Percentiles rank a stretch among this genome's conserved stretches.
Evolutionary conservation across 2,113 vertebrate species (phyloP).

Genomic region (Phalacrocorax pelagicus): DNA sequence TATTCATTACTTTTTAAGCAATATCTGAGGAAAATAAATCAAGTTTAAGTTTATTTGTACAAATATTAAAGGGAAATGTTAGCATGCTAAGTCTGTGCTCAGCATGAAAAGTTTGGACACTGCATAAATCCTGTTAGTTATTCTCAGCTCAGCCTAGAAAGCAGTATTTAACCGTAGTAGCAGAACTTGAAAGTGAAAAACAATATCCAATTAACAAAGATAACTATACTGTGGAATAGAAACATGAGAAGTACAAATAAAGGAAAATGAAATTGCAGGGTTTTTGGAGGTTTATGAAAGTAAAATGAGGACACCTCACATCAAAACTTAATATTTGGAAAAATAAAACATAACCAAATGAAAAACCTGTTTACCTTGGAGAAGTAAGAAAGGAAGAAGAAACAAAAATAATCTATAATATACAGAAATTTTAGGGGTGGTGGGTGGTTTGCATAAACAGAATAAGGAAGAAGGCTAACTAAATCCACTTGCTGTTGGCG

Average conservation of each 20-base stretch:
- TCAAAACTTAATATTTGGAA: slow-evolving; percentile 3
- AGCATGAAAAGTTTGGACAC: neutral
- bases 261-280: neutral
- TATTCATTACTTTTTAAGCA: neutral
- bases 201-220: slow-evolving; percentile 42
- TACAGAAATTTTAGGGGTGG: neutral
- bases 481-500: neutral
- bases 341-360: neutral
- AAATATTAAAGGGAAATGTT: neutral
- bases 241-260: slow-evolving; percentile 7
- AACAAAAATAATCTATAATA: neutral
- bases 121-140: neutral
- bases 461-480: neutral
- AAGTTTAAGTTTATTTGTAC: neutral
- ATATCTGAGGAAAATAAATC: neutral
- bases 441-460: slow-evolving; percentile 1
- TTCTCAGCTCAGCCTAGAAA: slow-evolving; percentile 13
- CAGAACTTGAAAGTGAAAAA: slow-evolving; percentile 31
- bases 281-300: neutral
- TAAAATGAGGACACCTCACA: slow-evolving; percentile 5
- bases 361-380: neutral
- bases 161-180: neutral
- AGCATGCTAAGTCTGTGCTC: neutral
- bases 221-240: neutral
- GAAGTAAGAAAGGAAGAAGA: neutral